phyloP scores from a whole-genome alignment of 2,113 vertebrate genomes.

The Tachuris rubrigastra region DNA sequence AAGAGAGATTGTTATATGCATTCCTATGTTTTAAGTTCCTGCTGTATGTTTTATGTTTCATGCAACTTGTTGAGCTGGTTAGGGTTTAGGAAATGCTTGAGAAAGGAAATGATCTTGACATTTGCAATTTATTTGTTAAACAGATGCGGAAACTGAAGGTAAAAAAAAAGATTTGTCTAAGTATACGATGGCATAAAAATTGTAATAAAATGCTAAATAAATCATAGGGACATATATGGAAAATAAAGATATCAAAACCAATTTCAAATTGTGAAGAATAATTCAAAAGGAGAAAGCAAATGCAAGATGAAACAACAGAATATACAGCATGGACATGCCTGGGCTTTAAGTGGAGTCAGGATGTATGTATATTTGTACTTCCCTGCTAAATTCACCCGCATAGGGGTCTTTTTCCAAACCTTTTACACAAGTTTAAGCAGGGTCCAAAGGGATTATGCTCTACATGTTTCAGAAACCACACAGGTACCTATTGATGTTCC shows the following conservation, averaged over 20 bases:
- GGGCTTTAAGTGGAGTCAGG: neutral
- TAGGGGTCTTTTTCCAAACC: neutral
- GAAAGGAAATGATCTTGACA: slow-evolving; percentile 26
- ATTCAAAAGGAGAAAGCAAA: slow-evolving; percentile 20
- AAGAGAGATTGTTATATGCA: neutral
- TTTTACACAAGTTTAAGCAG: neutral
- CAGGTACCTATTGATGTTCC: neutral
- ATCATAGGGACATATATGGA: neutral
- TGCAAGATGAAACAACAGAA: neutral
- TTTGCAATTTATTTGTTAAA: slow-evolving; percentile 33
- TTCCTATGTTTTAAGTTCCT: slow-evolving; percentile 10
- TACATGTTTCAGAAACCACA: neutral
- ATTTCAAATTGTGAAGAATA: neutral
- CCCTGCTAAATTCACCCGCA: neutral
- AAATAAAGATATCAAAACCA: neutral
- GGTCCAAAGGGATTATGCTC: neutral
- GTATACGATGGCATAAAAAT: neutral
- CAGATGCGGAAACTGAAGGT: neutral
- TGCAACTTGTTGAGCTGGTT: slow-evolving; percentile 17
- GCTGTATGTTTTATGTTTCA: slow-evolving; percentile 20
- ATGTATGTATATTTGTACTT: fast-evolving
- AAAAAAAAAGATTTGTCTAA: neutral
- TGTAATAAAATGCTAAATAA: neutral
- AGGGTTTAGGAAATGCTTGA: slow-evolving; percentile 29
- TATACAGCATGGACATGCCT: neutral